phyloP scores from a whole-genome alignment of 2,113 vertebrate species.

The Otolemur garnettii region DNA sequence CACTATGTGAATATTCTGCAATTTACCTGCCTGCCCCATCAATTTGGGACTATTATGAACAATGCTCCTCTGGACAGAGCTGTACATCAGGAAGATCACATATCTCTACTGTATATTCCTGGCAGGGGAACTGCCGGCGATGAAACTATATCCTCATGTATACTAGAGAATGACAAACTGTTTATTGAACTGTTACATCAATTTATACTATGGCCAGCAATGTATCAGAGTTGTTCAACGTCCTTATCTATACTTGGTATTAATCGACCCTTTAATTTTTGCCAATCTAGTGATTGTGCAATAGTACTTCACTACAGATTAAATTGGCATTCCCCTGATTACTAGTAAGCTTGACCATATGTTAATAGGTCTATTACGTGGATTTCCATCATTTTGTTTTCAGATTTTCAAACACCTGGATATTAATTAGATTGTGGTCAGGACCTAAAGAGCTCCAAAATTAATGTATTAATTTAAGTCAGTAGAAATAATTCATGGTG shows the following conservation, averaged over 20 bases:
- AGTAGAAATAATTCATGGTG: neutral
- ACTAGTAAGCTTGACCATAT: neutral
- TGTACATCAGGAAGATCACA: neutral
- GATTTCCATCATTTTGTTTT: neutral
- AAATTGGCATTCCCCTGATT: neutral
- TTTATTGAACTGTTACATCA: neutral
- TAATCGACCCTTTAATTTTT: neutral
- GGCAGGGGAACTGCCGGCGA: neutral
- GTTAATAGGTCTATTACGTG: neutral
- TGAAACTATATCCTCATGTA: neutral
- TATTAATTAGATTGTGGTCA: neutral
- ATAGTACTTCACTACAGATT: neutral
- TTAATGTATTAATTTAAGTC: neutral
- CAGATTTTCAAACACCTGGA: neutral
- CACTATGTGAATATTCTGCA: neutral
- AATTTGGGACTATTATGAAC: neutral
- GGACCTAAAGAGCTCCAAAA: neutral
- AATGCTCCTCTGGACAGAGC: neutral
- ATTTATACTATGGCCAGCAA: neutral
- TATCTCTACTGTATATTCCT: neutral
- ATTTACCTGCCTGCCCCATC: neutral
- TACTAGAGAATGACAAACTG: neutral
- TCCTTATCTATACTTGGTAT: neutral
- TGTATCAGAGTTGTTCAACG: rapidly evolving
- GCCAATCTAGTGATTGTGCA: no score